Evolutionary conservation across 2,888 invertebrate genomes (phyloP).

Genomic region (Coenonympha glycerion): DNA sequence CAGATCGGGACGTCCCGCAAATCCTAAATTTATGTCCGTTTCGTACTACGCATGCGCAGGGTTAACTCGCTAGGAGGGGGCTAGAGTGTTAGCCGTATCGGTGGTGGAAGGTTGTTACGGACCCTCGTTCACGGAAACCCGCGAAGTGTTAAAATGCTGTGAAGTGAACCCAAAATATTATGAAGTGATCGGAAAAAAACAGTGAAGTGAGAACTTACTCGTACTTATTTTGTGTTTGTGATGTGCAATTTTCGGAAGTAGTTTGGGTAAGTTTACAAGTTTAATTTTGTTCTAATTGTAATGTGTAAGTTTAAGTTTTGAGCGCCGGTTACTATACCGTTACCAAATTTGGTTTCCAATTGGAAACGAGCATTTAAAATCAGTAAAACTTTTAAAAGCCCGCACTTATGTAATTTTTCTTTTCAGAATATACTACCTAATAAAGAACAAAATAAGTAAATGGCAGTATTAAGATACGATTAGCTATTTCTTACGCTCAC

Average conservation of each 20-base stretch:
- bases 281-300: background rate
- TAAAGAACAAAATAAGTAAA: too few species aligned
- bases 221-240: constrained; percentile 11
- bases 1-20: constrained; percentile 22
- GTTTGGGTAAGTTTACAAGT: constrained; percentile 25
- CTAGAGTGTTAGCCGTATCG: constrained; percentile 19
- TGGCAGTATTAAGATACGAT: too few species aligned
- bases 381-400: background rate
- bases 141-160: constrained; percentile 27
- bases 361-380: background rate
- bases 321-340: background rate
- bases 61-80: constrained; percentile 20
- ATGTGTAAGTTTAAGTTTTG: constrained; percentile 4
- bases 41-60: constrained; percentile 23
- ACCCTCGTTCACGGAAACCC: background rate
- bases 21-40: constrained; percentile 23
- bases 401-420: too few species aligned
- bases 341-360: too few species aligned
- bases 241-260: constrained; percentile 23
- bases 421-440: too few species aligned
- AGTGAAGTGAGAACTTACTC: constrained; percentile 24
- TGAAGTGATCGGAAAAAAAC: constrained; percentile 25
- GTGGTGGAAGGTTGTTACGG: constrained; percentile 16
- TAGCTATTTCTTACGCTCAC: too few species aligned
- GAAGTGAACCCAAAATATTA: constrained; percentile 22